These are phyloP conservation scores for Lepus timidus DNA, from an alignment of 2,113 vertebrate species.

Conservation along the genomic window DNA sequence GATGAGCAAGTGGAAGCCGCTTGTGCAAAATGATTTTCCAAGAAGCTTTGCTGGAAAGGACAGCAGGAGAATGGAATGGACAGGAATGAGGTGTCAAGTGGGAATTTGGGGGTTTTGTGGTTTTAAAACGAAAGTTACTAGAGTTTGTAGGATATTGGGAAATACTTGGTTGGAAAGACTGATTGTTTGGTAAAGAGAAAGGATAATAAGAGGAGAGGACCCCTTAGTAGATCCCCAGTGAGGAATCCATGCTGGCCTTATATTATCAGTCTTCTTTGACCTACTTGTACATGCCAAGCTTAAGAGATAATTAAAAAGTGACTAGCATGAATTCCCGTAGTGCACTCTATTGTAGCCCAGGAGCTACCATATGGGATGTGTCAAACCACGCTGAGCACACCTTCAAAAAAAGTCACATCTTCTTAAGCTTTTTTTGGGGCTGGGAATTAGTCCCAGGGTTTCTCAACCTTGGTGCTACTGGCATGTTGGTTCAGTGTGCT, in stretches of 20 bases:
- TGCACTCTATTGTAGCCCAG: neutral
- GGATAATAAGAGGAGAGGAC: neutral
- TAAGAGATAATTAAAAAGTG: slow-evolving; percentile 7
- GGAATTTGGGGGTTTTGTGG: neutral
- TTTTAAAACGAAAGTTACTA: neutral
- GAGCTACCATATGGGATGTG: neutral
- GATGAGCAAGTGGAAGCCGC: neutral
- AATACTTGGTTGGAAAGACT: neutral
- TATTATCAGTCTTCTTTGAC: neutral
- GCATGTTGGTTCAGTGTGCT: neutral
- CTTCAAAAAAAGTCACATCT: neutral
- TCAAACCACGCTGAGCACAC: neutral
- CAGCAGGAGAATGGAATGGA: neutral
- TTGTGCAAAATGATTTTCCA: neutral
- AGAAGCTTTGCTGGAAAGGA: neutral
- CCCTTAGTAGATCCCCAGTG: neutral
- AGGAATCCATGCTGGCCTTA: neutral
- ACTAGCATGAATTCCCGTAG: neutral
- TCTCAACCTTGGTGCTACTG: neutral
- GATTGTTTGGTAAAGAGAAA: slow-evolving; percentile 24
- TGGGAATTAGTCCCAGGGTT: neutral
- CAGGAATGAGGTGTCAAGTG: neutral
- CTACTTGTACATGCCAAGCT: neutral
- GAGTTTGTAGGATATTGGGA: neutral
- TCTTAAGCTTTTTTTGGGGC: neutral